Conservation (phyloP, 1,140 invertebrate genomes). For the Atta cephalotes region DNA sequence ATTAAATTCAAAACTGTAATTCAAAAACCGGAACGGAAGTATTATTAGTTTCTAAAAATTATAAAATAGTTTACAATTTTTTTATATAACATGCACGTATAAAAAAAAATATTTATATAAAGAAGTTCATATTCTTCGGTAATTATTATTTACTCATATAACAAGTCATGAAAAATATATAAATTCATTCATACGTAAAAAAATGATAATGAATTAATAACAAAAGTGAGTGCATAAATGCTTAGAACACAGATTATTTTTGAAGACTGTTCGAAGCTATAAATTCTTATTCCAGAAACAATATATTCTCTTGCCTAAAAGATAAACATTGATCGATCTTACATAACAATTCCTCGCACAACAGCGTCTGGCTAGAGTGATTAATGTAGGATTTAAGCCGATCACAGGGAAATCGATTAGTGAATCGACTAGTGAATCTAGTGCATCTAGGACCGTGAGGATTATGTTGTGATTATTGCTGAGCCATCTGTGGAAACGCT, state of each 20-base stretch:
- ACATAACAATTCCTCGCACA: slow-evolving; percentile 65
- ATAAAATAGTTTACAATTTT: neutral
- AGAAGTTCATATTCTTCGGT: too few relatives aligned
- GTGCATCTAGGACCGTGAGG: slow-evolving; percentile 68
- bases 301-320: neutral
- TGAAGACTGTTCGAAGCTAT: neutral
- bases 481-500: slow-evolving; percentile 75
- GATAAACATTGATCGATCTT: slow-evolving; percentile 39
- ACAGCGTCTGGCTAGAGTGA: slow-evolving; percentile 69
- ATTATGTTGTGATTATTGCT: slow-evolving; percentile 73
- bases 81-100: neutral
- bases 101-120: neutral
- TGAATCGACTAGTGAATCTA: slow-evolving; percentile 47
- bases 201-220: neutral
- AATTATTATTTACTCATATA: too few relatives aligned
- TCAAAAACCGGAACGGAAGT: too few relatives aligned
- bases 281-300: neutral
- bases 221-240: neutral
- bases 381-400: slow-evolving; percentile 75
- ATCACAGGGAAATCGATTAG: slow-evolving; percentile 75
- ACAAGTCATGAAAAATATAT: neutral
- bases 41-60: too few relatives aligned
- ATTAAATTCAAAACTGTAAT: too few relatives aligned
- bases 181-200: neutral
- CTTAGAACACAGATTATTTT: neutral